Base-by-base conservation (phyloP, 2,888 invertebrate species). In the Parelbella ahira region DNA sequence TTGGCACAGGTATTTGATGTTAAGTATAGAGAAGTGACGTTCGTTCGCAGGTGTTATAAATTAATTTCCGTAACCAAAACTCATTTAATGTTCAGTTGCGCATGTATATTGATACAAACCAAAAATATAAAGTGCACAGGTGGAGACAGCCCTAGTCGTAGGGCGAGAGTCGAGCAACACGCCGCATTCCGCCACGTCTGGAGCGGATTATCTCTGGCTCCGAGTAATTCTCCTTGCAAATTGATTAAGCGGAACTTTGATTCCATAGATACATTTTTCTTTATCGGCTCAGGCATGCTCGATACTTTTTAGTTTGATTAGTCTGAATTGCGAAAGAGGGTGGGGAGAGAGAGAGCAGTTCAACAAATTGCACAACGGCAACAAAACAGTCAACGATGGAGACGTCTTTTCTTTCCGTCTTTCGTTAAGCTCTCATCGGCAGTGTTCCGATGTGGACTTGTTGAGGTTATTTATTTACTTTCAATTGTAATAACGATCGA, bases 221-320 rank as follows among this genome's bases (percentile, higher is more conserved):
- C 49, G 49, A 34, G 50, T 51, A 49, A 54, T 52, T 53, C 55
- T 53, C 51, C 47, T 52, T 48, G 49, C 58, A 41, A 59, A 58
- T 58, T 51, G 59, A 59, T 59, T 59, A 51, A 56, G 53, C 54
- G 55, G 49, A 53, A 58, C 55, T 54, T 37, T 45, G 49, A 56
- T 52, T 47, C 54, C 49, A 46, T 47, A 54, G 56, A 55, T 52
- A 48, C 44, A 48, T 50, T 51, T 30, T 47, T 43, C 49, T 56
- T 47, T 47, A 47, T 44, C 43, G 41, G 39, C 42, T 20, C 28
- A n/a, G 47, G 28, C 44, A 42, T 29, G 27, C 25, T 41, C 19
- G 8, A 46, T 37, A 20, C 43, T 47, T 46, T 45, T 19, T 24
- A 44, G 41, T 25, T 25, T 36, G 32, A 43, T 50, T 39, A 49